Evolutionary conservation across 2,113 vertebrate genomes (phyloP).

Genomic region (Ammodytes marinus): DNA sequence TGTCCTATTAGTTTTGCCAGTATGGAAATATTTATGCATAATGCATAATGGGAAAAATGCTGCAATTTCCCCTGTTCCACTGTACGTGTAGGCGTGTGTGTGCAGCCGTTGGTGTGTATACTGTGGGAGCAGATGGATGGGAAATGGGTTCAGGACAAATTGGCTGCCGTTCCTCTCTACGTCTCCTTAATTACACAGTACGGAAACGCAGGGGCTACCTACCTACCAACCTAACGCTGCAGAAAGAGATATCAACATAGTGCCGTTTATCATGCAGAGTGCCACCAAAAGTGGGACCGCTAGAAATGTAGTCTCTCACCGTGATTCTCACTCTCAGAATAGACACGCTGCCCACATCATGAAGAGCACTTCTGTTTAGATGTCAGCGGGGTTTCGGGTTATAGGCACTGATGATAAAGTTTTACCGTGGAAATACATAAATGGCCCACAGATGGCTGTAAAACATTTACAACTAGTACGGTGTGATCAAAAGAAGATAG

Average conservation of each 20-base stretch:
- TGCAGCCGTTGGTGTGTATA: slow-evolving; percentile 40
- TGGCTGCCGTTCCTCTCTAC: slow-evolving; percentile 59
- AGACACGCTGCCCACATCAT: slow-evolving; percentile 47
- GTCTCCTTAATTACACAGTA: slow-evolving; percentile 65
- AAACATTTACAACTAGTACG: neutral
- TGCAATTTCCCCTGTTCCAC: slow-evolving; percentile 18
- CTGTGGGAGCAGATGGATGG: slow-evolving; percentile 38
- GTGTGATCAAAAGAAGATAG: neutral
- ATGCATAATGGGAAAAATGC: slow-evolving; percentile 22
- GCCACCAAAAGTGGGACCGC: slow-evolving; percentile 48
- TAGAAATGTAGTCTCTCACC: slow-evolving; percentile 43
- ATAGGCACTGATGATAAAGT: slow-evolving; percentile 18
- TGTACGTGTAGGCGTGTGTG: slow-evolving; percentile 23
- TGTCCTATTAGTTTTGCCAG: slow-evolving; percentile 27
- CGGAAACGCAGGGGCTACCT: slow-evolving; percentile 40
- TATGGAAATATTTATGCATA: slow-evolving; percentile 44
- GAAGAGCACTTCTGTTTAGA: slow-evolving; percentile 38
- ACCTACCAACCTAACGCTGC: slow-evolving; percentile 36
- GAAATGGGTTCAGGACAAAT: slow-evolving; percentile 64
- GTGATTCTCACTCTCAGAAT: slow-evolving; percentile 38
- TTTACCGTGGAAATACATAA: slow-evolving; percentile 4
- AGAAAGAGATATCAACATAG: slow-evolving; percentile 50
- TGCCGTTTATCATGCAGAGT: slow-evolving; percentile 67
- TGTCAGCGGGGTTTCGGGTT: slow-evolving; percentile 12
- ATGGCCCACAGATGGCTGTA: slow-evolving; percentile 11